Percentiles rank a stretch among this genome's conserved stretches.
These are phyloP conservation scores for Meandrusa payeni DNA, from an alignment of 2,888 invertebrate species.

Conservation along the genomic window DNA sequence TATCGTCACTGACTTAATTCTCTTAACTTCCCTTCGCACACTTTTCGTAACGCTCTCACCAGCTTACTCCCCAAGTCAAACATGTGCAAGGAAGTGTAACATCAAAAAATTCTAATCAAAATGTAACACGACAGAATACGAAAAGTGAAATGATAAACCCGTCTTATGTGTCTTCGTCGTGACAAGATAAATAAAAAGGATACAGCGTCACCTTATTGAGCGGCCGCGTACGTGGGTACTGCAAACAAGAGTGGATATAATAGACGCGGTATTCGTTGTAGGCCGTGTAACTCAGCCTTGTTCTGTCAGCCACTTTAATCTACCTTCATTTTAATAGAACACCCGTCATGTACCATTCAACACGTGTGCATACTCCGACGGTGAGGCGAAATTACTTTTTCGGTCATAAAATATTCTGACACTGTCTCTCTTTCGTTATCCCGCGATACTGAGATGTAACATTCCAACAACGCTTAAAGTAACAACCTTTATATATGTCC, in stretches of 20 bases:
- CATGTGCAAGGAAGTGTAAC: no score
- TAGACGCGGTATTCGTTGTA: constrained; percentile 3
- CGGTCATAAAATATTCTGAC: constrained; percentile 33
- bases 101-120: no score
- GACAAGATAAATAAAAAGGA: no score
- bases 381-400: constrained; percentile 32
- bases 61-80: no score
- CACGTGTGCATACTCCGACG: constrained; percentile 29
- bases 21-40: no score
- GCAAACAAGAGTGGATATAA: background rate
- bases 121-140: no score
- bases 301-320: constrained; percentile 26
- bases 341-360: constrained; percentile 30
- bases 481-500: no score
- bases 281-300: constrained; percentile 19
- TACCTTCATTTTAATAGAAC: constrained; percentile 34
- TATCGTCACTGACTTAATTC: no score
- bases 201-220: background rate
- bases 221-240: constrained; percentile 9
- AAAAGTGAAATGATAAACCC: no score
- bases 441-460: constrained; percentile 17
- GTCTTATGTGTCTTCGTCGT: no score
- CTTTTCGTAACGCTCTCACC: no score
- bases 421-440: constrained; percentile 23
- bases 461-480: constrained; percentile 18